phyloP scores from a whole-genome alignment of 1,140 invertebrate genomes.

The Hycleus cichorii region DNA sequence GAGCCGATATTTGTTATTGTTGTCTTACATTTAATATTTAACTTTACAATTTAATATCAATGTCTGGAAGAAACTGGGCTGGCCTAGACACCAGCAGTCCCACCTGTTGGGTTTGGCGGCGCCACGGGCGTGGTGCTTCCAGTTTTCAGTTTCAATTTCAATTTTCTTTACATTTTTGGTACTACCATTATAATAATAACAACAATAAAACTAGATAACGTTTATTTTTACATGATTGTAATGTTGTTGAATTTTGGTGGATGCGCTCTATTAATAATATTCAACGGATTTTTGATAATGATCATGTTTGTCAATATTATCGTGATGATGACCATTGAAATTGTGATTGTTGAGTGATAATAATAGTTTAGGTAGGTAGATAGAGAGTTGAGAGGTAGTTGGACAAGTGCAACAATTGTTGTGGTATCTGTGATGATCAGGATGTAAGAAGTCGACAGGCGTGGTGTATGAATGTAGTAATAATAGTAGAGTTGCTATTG shows the following conservation, averaged over 20 bases:
- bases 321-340: too few species aligned
- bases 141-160: too few species aligned
- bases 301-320: too few species aligned
- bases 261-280: neutral
- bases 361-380: too few species aligned
- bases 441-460: constrained; percentile 14
- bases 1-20: constrained; percentile 1
- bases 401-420: constrained; percentile 12
- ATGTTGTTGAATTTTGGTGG: neutral
- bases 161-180: too few species aligned
- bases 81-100: constrained; percentile 16
- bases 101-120: constrained; percentile 35
- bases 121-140: constrained; percentile 29
- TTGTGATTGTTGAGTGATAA: too few species aligned
- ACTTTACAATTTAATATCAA: too few species aligned
- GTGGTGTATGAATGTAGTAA: constrained; percentile 11
- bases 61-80: constrained; percentile 1
- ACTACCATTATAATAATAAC: too few species aligned
- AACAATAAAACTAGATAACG: too few species aligned
- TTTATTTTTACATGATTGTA: neutral
- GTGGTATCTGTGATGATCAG: constrained; percentile 8
- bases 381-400: neutral
- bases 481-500: constrained; percentile 13
- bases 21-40: neutral
- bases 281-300: too few species aligned